phyloP scores from a whole-genome alignment of 2,888 invertebrate species.

The Torymus auratus region DNA sequence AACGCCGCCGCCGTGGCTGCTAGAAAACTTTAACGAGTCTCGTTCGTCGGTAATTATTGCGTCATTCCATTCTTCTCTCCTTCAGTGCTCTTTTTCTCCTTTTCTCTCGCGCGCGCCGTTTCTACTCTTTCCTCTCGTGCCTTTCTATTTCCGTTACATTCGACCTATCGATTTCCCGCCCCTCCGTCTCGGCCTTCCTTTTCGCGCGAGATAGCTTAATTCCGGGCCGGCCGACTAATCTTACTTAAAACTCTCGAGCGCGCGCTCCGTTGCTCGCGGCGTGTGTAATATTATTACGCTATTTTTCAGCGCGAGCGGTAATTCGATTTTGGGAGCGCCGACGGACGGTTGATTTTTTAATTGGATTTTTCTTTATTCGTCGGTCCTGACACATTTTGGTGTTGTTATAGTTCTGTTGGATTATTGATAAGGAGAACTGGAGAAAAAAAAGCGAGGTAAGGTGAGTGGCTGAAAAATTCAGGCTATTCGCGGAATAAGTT shows the following conservation, averaged over 20 bases:
- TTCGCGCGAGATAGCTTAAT: conserved; percentile 47
- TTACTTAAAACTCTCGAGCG: conserved; percentile 32
- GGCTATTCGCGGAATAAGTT: too few relatives aligned
- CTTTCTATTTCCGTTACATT: conserved; percentile 47
- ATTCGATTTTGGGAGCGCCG: too few relatives aligned
- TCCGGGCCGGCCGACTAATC: conserved; percentile 41
- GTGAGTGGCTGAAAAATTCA: too few relatives aligned
- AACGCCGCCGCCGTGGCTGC: conserved; percentile 10
- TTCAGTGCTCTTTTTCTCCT: conserved; percentile 38
- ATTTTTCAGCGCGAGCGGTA: conserved; percentile 6
- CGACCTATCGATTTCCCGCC: conserved; percentile 55
- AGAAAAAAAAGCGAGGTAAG: too few relatives aligned
- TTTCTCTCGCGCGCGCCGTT: background rate
- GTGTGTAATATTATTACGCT: conserved; percentile 28
- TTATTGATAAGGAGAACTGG: too few relatives aligned
- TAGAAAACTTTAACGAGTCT: conserved; percentile 58
- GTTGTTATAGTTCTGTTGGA: too few relatives aligned
- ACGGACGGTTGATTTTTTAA: too few relatives aligned
- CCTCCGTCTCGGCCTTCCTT: conserved; percentile 15
- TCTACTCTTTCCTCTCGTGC: conserved; percentile 1
- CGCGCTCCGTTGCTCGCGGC: too few relatives aligned
- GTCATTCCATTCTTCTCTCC: conserved; percentile 53
- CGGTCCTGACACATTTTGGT: too few relatives aligned
- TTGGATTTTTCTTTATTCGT: too few relatives aligned
- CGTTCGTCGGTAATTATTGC: conserved; percentile 58